Evolutionary conservation across 2,888 invertebrate genomes (phyloP).

Genomic region (Macaria liturata): DNA sequence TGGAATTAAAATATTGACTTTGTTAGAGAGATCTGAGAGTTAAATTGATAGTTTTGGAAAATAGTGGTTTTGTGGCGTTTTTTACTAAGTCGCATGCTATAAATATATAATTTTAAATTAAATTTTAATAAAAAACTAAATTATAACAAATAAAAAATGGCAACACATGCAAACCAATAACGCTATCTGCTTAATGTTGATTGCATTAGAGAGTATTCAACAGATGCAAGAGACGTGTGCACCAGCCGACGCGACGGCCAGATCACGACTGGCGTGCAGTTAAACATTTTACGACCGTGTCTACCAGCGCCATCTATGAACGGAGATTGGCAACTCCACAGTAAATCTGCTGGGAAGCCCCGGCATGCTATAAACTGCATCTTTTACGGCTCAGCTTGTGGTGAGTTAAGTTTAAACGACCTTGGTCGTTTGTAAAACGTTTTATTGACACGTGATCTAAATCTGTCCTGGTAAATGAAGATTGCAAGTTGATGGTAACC

Average conservation of each 20-base stretch:
- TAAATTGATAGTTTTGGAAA: no score
- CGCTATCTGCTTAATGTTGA: neutral
- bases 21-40: no score
- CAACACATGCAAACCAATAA: no score
- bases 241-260: slow-evolving; percentile 41
- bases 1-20: no score
- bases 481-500: neutral
- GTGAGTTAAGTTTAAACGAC: slow-evolving; percentile 71
- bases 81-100: no score
- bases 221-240: slow-evolving; percentile 36
- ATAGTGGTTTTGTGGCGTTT: no score
- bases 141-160: no score
- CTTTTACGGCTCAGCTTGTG: slow-evolving; percentile 67
- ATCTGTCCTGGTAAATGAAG: slow-evolving; percentile 7
- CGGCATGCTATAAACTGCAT: slow-evolving; percentile 51
- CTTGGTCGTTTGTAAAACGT: slow-evolving; percentile 56
- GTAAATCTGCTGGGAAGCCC: slow-evolving; percentile 54
- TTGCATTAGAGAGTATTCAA: neutral
- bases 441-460: slow-evolving; percentile 42
- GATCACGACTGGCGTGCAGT: slow-evolving; percentile 53
- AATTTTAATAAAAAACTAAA: no score
- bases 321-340: slow-evolving; percentile 66
- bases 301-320: slow-evolving; percentile 65
- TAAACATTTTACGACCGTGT: slow-evolving; percentile 68
- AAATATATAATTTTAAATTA: no score